Conservation (phyloP, 2,797 vertebrate genomes). For the Microhierax caerulescens region DNA sequence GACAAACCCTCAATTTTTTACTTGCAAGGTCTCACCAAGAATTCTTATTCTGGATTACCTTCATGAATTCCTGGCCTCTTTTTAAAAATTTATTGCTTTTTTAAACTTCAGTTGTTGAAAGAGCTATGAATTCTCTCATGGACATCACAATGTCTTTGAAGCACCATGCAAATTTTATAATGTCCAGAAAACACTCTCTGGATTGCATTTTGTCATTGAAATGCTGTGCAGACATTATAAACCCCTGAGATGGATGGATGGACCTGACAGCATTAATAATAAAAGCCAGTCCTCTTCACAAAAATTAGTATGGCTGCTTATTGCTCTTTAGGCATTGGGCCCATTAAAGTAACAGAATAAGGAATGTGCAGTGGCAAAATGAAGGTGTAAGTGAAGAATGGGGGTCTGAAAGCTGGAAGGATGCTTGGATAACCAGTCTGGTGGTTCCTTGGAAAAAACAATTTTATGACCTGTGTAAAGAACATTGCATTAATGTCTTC, state of each 20-base stretch:
- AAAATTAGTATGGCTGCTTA: neutral
- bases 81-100: neutral
- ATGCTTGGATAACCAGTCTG: neutral
- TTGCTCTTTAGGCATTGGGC: neutral
- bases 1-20: slow-evolving; percentile 48
- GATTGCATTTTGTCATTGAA: slow-evolving; percentile 17
- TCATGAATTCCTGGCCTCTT: neutral
- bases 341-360: neutral
- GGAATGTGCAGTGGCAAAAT: neutral
- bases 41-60: neutral
- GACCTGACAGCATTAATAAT: neutral
- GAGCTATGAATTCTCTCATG: neutral
- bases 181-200: neutral
- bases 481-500: neutral
- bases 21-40: slow-evolving; percentile 7
- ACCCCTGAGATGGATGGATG: neutral
- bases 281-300: neutral
- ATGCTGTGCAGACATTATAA: neutral
- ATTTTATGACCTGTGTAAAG: neutral
- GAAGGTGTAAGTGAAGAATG: neutral
- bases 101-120: neutral
- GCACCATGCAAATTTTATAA: neutral
- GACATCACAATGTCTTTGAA: neutral
- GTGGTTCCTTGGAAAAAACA: neutral
- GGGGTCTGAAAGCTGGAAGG: neutral